Evolutionary conservation across 1,140 invertebrate genomes (phyloP), one percentile per base, ranked within the genome.

Genomic region (Portunus trituberculatus): DNA sequence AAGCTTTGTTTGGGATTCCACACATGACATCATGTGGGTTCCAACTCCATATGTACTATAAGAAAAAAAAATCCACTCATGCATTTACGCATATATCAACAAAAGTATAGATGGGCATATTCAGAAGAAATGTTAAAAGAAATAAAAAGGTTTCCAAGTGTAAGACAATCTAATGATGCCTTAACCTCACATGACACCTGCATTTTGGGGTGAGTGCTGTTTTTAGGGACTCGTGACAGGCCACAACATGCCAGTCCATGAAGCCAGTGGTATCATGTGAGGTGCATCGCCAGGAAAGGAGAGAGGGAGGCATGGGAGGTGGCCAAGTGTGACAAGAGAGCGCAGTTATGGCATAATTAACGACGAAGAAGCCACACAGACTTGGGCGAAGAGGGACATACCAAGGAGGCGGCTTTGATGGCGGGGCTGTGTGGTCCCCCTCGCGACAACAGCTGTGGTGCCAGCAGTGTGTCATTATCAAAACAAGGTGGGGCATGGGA

Each of bases 371-470:
- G 94, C 94, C 94, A 95, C 94, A 95, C 94, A 93, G 94, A 95
- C 84, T 92, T 59, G 86, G 91, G 87, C 91, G 92, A 95, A 45
- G 84, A 95, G 82, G 83, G 93, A 96, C 95, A 87, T 96, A 96
- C 95, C 95, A 96, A 94, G 90, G 82, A 82, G 48, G 91, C 67
- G 48, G 93, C 88, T 88, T 94, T 96, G 93, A 94, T 91, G 91
- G 95, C 95, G 82, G 95, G 95, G 91, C 95, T 96, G 93, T 95
- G 90, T 87, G 95, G 95, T 94, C 95, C 95, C 87, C 95, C 95
- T 91, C 95, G 93, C 83, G 95, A 96, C 92, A 96, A 92, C 95
- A 96, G 95, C 95, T 96, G 95, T 92, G 92, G 91, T 59, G 76
- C 94, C 94, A 92, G 76, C 83, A 88, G 82, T 89, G 84, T 76